These are phyloP conservation scores for Rhea pennata DNA, from an alignment of 2,113 vertebrate genomes.

Conservation along the genomic window DNA sequence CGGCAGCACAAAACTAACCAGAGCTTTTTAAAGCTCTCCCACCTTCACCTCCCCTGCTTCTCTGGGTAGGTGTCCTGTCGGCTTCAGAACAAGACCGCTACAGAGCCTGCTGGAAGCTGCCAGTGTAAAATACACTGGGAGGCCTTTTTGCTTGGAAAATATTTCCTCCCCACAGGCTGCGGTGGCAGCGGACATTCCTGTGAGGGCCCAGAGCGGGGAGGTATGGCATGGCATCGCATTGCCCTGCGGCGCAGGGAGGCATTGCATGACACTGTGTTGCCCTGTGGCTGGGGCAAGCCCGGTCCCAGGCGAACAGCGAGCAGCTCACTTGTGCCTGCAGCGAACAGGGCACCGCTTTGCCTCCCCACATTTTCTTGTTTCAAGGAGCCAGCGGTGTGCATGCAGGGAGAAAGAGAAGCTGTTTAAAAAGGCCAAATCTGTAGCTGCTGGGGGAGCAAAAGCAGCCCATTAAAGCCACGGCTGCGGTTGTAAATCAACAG, in stretches of 20 bases:
- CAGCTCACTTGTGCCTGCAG: too few relatives aligned
- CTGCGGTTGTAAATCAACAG: slow-evolving; percentile 39
- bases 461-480: not conserved
- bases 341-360: not conserved
- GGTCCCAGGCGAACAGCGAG: too few relatives aligned
- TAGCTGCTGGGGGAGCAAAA: slow-evolving; percentile 12
- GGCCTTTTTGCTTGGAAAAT: slow-evolving; percentile 80
- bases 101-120: slow-evolving; percentile 72
- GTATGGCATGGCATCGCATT: not conserved
- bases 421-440: not conserved
- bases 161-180: slow-evolving; percentile 87
- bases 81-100: slow-evolving; percentile 59
- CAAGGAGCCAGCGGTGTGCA: not conserved
- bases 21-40: slow-evolving; percentile 69
- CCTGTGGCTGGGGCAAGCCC: too few relatives aligned
- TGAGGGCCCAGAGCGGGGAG: slow-evolving; percentile 78
- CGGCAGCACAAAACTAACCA: slow-evolving; percentile 55
- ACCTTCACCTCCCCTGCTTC: slow-evolving; percentile 58
- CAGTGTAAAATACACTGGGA: slow-evolving; percentile 80
- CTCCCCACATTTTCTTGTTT: not conserved
- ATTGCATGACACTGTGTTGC: too few relatives aligned
- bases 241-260: too few relatives aligned
- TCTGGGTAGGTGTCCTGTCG: not conserved
- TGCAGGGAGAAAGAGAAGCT: not conserved
- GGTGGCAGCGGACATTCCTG: slow-evolving; percentile 93